These are phyloP conservation scores for Leistus spinibarbis DNA, from an alignment of 2,888 invertebrate species.

Conservation along the genomic window DNA sequence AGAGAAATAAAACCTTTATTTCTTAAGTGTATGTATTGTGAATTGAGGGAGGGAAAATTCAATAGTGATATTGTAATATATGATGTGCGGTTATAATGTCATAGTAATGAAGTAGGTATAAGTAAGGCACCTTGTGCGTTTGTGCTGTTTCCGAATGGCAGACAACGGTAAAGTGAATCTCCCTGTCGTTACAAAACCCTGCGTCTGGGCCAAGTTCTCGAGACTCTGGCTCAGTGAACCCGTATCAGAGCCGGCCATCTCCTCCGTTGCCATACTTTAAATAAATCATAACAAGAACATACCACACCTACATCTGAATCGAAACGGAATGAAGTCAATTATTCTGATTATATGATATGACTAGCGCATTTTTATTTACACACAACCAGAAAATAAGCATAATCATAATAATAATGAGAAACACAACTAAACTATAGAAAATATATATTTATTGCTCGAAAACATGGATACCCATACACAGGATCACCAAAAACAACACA, in stretches of 20 bases:
- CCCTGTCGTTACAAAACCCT: slow-evolving; percentile 65
- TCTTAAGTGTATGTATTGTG: background rate
- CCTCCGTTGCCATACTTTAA: slow-evolving; percentile 35
- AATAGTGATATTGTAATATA: background rate
- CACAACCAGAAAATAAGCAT: background rate
- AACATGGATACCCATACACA: slow-evolving; percentile 34
- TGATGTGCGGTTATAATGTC: background rate
- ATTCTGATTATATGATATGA: background rate
- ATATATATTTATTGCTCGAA: slow-evolving; percentile 15
- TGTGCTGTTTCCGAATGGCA: slow-evolving; percentile 81
- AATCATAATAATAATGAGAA: background rate
- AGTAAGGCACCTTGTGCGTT: slow-evolving; percentile 83
- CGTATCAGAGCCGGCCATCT: slow-evolving; percentile 33
- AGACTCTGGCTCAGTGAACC: slow-evolving; percentile 60
- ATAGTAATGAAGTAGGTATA: background rate
- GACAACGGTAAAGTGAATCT: slow-evolving; percentile 76
- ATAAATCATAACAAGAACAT: slow-evolving; percentile 24
- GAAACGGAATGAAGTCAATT: background rate
- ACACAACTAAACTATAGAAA: background rate
- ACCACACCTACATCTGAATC: slow-evolving; percentile 1
- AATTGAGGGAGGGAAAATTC: background rate
- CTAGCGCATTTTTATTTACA: background rate
- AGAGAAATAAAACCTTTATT: background rate
- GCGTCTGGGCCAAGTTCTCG: slow-evolving; percentile 66
- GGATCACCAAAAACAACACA: slow-evolving; percentile 38